phyloP scores from a whole-genome alignment of 2,888 invertebrate genomes.

The Ceraclea dissimilis region DNA sequence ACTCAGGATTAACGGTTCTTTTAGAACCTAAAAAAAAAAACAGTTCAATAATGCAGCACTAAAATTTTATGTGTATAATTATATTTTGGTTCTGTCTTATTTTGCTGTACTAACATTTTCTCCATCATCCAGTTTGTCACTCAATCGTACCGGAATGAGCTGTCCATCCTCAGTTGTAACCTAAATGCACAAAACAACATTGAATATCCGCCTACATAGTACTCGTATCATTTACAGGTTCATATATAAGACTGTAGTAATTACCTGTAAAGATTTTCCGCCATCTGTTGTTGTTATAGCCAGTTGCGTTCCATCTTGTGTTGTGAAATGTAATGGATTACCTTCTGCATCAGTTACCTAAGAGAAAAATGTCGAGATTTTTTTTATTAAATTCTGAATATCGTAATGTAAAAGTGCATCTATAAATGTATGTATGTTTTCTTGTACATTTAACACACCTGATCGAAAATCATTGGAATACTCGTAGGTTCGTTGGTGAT shows the following conservation, averaged over 20 bases:
- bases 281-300: constrained; percentile 53
- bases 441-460: constrained; percentile 9
- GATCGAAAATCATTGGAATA: constrained; percentile 16
- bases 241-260: too few species aligned
- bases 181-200: constrained; percentile 33
- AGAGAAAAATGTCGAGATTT: constrained; percentile 13
- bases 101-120: constrained; percentile 14
- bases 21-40: constrained; percentile 16
- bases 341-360: constrained; percentile 63
- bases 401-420: neutral
- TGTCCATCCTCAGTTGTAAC: constrained; percentile 48
- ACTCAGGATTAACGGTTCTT: constrained; percentile 17
- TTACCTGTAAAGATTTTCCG: constrained; percentile 42
- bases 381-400: neutral
- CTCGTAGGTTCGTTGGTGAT: constrained; percentile 2
- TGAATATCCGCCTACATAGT: too few species aligned
- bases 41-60: neutral
- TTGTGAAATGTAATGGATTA: constrained; percentile 59
- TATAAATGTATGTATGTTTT: too few species aligned
- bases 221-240: too few species aligned
- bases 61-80: neutral
- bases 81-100: neutral
- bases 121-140: constrained; percentile 34
- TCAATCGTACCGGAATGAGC: constrained; percentile 47
- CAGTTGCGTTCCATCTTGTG: constrained; percentile 60